These are phyloP conservation scores for Parapsyche elsis DNA, from an alignment of 1,140 invertebrate genomes.

Conservation along the genomic window DNA sequence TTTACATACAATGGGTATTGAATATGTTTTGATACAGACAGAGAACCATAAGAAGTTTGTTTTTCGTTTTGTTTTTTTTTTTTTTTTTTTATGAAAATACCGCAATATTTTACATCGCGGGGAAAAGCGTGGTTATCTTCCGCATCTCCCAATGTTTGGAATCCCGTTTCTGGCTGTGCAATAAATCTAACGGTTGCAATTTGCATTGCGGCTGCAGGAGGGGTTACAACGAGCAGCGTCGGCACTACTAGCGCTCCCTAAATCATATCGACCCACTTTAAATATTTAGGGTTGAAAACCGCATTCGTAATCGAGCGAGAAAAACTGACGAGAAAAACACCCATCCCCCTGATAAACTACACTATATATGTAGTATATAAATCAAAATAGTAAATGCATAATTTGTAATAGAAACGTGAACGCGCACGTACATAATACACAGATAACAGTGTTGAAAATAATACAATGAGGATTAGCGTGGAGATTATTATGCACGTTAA, in stretches of 20 bases:
- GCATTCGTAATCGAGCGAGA: conserved; percentile 18
- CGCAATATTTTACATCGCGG: too few relatives aligned
- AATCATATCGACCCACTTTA: conserved; percentile 39
- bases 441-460: too few relatives aligned
- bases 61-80: too few relatives aligned
- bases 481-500: too few relatives aligned
- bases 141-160: conserved; percentile 36
- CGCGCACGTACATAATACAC: not conserved
- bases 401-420: not conserved
- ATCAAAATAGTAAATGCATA: not conserved
- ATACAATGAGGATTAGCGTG: too few relatives aligned
- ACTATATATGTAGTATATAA: not conserved
- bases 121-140: not conserved
- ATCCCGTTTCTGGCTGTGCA: conserved; percentile 38
- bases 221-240: not conserved
- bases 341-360: too few relatives aligned
- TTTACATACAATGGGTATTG: too few relatives aligned
- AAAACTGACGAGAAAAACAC: not conserved
- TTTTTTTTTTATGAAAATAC: too few relatives aligned
- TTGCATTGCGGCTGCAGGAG: conserved; percentile 40
- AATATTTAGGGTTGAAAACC: conserved; percentile 22
- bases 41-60: too few relatives aligned
- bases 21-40: too few relatives aligned
- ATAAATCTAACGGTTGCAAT: conserved; percentile 49
- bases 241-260: conserved; percentile 3